Evolutionary conservation across 2,113 vertebrate genomes (phyloP).

Genomic region (Podarcis muralis): DNA sequence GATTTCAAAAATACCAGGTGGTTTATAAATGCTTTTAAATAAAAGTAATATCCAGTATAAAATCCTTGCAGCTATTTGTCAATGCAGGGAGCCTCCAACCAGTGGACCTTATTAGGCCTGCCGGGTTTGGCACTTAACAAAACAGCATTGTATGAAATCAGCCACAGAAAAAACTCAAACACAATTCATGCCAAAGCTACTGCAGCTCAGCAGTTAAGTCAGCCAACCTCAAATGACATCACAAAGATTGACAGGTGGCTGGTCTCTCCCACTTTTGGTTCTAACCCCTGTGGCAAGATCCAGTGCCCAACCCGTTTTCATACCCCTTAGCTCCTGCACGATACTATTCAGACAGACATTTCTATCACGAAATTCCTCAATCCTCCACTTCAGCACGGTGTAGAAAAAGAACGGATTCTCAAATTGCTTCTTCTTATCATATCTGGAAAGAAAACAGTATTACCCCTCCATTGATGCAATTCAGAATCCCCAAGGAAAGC

Average conservation of each 20-base stretch:
- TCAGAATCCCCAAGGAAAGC: background rate
- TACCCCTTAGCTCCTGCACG: background rate
- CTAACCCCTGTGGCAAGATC: too few relatives aligned
- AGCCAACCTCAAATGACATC: too few relatives aligned
- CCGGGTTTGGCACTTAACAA: too few relatives aligned
- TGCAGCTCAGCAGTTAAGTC: too few relatives aligned
- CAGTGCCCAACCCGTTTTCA: background rate
- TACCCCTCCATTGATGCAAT: background rate
- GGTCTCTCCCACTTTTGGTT: too few relatives aligned
- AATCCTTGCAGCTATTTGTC: background rate
- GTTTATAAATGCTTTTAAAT: background rate
- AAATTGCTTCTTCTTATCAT: background rate
- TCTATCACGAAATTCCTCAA: background rate
- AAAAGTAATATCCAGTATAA: background rate
- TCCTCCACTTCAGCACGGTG: background rate
- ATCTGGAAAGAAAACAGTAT: background rate
- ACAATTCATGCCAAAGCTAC: too few relatives aligned
- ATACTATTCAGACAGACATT: background rate
- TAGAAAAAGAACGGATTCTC: background rate
- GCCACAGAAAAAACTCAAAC: too few relatives aligned
- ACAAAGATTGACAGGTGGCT: too few relatives aligned
- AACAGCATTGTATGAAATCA: too few relatives aligned
- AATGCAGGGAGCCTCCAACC: too few relatives aligned
- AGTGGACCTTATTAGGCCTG: too few relatives aligned
- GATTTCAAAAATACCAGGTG: background rate